Base-by-base conservation (phyloP, 2,888 invertebrate species). In the Heliothis peltigera region DNA sequence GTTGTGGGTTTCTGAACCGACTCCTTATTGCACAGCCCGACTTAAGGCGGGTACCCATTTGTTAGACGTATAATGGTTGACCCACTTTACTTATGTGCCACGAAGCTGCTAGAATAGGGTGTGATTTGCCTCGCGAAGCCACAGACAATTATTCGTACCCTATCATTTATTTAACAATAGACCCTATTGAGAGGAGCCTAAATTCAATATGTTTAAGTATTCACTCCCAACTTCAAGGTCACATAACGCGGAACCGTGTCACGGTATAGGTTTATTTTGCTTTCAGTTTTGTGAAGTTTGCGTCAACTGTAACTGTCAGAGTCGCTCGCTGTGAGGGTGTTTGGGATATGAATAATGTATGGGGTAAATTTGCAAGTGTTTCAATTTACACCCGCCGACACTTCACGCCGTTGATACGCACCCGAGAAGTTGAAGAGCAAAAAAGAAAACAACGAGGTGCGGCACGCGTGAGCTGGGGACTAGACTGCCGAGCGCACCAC, bases 291-390 rank as follows among this genome's bases (percentile, higher is more conserved):
- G 81, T 82, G 81, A 88, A 91, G 81, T 89, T 89, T 85, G 73
- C 89, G 85, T 91, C 89, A 88, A 89, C 89, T 88, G 90, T 88
- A 90, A 89, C 90, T 89, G 91, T 89, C 87, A 66, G 57, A 87
- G 87, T 80, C 81, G 80, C 82, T 84, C 80, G 82, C 81, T 84
- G 75, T 79, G 85, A 90, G 92, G 91, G 92, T 92, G 92, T 94
- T 93, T 89, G 90, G 86, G 72, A 84, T 87, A 94, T 95, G 94
- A 94, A 95, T 95, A 94, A 94, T 94, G 93, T 92, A 95, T 93
- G 87, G 92, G 85, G 92, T 91, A 93, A 94, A 95, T 94, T 95
- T 94, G 94, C 94, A 93, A 95, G 94, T 95, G 94, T 95, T 94
- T 95, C 94, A 94, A 95, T 95, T 95, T 94, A 94, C 94, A 91